phyloP scores from a whole-genome alignment of 2,797 vertebrate genomes.

The Hozukius guyotensis region DNA sequence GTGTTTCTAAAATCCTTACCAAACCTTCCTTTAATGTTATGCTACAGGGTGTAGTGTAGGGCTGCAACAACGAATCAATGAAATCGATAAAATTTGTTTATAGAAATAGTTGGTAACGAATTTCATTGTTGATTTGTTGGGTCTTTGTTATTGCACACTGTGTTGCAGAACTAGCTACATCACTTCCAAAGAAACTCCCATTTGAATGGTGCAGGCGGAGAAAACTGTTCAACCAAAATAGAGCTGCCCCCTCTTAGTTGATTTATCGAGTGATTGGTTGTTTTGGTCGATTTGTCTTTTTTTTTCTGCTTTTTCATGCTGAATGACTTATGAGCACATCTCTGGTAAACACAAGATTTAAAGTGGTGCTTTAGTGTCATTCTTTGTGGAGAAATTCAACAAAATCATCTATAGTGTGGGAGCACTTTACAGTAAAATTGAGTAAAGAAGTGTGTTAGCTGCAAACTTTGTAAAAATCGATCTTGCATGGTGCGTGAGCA shows the following conservation, averaged over 20 bases:
- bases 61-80: too few relatives aligned
- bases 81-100: too few relatives aligned
- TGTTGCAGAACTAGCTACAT: background rate
- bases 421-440: background rate
- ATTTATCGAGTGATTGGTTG: too few relatives aligned
- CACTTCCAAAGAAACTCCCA: background rate
- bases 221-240: background rate
- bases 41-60: background rate
- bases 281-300: too few relatives aligned
- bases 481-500: background rate
- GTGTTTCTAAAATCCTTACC: too few relatives aligned
- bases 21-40: background rate
- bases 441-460: background rate
- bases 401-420: background rate
- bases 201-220: background rate
- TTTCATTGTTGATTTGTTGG: background rate
- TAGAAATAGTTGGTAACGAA: too few relatives aligned
- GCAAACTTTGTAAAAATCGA: background rate
- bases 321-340: too few relatives aligned
- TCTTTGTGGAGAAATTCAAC: too few relatives aligned
- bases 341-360: too few relatives aligned
- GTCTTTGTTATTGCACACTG: background rate
- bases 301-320: too few relatives aligned
- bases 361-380: too few relatives aligned
- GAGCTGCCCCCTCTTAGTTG: too few relatives aligned